Evolutionary conservation across 2,888 invertebrate species (phyloP).

Genomic region (Drosophila subsilvestris): DNA sequence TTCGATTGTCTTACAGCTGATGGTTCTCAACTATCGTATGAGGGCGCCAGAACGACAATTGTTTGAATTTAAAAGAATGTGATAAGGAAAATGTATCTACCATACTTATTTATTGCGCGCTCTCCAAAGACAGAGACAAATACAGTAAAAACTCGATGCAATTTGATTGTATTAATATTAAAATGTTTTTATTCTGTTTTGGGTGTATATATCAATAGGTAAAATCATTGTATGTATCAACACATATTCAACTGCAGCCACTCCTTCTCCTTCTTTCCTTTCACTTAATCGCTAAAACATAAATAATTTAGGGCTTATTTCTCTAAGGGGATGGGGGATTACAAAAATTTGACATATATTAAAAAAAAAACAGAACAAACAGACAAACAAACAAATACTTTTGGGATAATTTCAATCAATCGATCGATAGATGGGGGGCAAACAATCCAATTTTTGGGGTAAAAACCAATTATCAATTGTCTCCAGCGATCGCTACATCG

Average conservation of each 20-base stretch:
- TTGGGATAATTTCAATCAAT: slow-evolving; percentile 62
- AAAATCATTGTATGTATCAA: slow-evolving; percentile 58
- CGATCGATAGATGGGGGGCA: slow-evolving; percentile 1
- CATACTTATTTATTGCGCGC: too few species aligned
- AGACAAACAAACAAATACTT: slow-evolving; percentile 52
- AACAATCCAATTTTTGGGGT: slow-evolving; percentile 14
- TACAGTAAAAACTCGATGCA: too few species aligned
- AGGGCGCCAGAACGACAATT: not conserved
- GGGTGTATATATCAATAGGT: slow-evolving; percentile 51
- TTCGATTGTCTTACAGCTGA: not conserved
- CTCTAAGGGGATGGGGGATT: slow-evolving; percentile 41
- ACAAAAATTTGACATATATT: slow-evolving; percentile 25
- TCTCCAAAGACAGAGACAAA: too few species aligned
- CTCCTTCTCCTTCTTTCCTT: slow-evolving; percentile 12
- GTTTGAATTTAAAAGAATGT: slow-evolving; percentile 21
- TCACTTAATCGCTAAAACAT: slow-evolving; percentile 61
- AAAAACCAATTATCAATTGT: slow-evolving; percentile 3
- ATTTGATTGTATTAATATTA: slow-evolving; percentile 39
- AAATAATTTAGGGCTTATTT: slow-evolving; percentile 63
- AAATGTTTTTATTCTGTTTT: slow-evolving; percentile 40
- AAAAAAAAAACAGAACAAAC: slow-evolving; percentile 15
- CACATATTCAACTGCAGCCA: slow-evolving; percentile 44
- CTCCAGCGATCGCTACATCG: slow-evolving; percentile 9
- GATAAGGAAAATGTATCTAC: too few species aligned
- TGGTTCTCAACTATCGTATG: not conserved